These are phyloP conservation scores for Sturmia bella DNA, from an alignment of 2,888 invertebrate genomes.

Conservation along the genomic window DNA sequence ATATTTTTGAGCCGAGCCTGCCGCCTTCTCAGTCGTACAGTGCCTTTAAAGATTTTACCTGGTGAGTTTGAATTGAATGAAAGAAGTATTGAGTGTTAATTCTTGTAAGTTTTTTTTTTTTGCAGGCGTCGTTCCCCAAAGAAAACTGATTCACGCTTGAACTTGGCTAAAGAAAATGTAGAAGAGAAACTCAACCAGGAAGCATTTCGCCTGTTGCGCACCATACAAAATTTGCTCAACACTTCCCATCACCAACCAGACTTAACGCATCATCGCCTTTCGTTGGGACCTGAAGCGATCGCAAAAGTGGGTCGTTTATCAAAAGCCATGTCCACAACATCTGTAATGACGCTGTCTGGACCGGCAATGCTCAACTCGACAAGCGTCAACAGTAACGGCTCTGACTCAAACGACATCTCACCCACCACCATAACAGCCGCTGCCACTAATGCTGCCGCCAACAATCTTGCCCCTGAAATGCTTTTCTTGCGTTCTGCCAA, in stretches of 20 bases:
- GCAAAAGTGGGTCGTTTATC: slow-evolving; percentile 70
- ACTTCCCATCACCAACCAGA: slow-evolving; percentile 86
- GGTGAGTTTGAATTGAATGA: slow-evolving; percentile 82
- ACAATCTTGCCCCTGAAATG: slow-evolving; percentile 75
- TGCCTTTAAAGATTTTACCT: slow-evolving; percentile 84
- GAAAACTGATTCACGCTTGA: slow-evolving; percentile 79
- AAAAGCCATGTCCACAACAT: slow-evolving; percentile 71
- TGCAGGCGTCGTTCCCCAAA: slow-evolving; percentile 80
- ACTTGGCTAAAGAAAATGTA: slow-evolving; percentile 82
- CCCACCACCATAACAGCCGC: slow-evolving; percentile 45
- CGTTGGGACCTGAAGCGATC: slow-evolving; percentile 43
- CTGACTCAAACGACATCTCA: slow-evolving; percentile 45
- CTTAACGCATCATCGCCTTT: slow-evolving; percentile 78
- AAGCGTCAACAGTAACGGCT: slow-evolving; percentile 45
- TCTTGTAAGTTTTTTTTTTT: no score
- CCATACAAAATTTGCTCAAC: slow-evolving; percentile 85
- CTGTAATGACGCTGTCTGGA: slow-evolving; percentile 71
- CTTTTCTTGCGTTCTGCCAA: slow-evolving; percentile 79
- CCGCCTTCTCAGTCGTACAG: slow-evolving; percentile 79
- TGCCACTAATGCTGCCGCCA: slow-evolving; percentile 48
- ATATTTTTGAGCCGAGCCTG: slow-evolving; percentile 52
- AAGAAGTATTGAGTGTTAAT: background rate
- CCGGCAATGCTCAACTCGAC: slow-evolving; percentile 75
- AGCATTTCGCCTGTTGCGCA: slow-evolving; percentile 86
- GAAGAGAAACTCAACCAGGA: slow-evolving; percentile 86